Base-by-base conservation (phyloP, 2,888 invertebrate genomes). In the Sarcophaga subvicina region DNA sequence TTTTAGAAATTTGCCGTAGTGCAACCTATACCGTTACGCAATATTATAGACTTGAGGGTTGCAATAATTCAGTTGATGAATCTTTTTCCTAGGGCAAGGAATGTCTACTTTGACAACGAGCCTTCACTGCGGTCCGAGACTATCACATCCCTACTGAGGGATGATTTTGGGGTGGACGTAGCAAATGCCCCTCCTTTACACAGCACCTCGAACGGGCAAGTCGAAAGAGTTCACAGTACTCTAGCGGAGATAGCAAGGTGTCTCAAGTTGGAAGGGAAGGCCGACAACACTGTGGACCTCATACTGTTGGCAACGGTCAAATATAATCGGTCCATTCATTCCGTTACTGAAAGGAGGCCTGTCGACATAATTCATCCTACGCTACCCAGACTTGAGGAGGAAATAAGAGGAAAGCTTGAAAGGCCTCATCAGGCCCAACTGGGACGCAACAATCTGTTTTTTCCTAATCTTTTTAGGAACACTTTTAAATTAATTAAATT, bases 1-100 rank as follows among this genome's bases (percentile, higher is more conserved):
- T 88, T 89, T 63, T 89, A 86, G 22, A 89, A 88, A 85, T 88
- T 89, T 64, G 82, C 85, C 10, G 71, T 90, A 49, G 87, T 88
- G 4, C 85, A 89, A 37, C 83, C 88, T 10, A 86, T 90, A 71
- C 66, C 67, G 6, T 89, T 87, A 3, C 79, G 89, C 25, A 88
- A 89, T 10, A 90, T 89, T 77, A 27, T 75, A 49, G 87, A 89
- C n/a, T 75, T 89, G 11, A 81, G 88, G 69, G 45, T 78, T 17
- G 45, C 73, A 11, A 75, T 75, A 22, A 37, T 81, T 27, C 70
- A 79, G 22, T 47, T 88, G 11, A 47, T 81, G 59, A 81, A 81
- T 25, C 25, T n/a, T 60, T 62, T 88, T 76, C 47, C 37, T 5
- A 17, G 62, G 10, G 20, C 64, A 12, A 64, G 17, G 14, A 63